Evolutionary conservation across 2,113 vertebrate genomes (phyloP).

Genomic region (Lycaon pictus): DNA sequence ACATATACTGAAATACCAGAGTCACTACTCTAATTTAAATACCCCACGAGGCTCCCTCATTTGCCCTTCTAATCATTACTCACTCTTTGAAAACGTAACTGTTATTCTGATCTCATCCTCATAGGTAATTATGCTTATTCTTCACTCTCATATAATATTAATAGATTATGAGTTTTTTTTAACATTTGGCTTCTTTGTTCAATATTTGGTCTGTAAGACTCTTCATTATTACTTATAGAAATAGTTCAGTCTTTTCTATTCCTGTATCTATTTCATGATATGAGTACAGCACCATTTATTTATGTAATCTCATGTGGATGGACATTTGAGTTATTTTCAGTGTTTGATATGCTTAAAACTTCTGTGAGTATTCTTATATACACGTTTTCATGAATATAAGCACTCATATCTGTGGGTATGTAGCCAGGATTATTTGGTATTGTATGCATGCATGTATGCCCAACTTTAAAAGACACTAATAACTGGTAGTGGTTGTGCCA

Average conservation of each 20-base stretch:
- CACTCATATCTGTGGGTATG: neutral
- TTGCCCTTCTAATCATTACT: neutral
- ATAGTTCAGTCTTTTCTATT: neutral
- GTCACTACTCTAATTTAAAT: neutral
- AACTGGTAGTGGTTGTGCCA: neutral
- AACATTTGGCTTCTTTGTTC: neutral
- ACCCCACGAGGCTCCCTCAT: neutral
- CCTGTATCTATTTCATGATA: neutral
- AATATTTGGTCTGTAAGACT: neutral
- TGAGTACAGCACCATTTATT: neutral
- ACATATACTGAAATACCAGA: neutral
- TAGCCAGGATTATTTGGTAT: neutral
- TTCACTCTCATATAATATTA: neutral
- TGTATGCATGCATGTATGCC: neutral
- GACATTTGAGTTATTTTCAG: neutral
- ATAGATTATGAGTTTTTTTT: neutral
- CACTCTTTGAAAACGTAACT: neutral
- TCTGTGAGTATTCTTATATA: neutral
- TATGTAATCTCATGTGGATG: neutral
- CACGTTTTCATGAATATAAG: neutral
- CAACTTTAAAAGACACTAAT: neutral
- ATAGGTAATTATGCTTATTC: neutral
- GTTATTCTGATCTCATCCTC: neutral
- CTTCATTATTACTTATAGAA: neutral
- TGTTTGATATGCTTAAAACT: constrained; percentile 1